Conservation (phyloP, 92 coral and sea anemone genomes). For the Zoanthus sansibaricus region DNA sequence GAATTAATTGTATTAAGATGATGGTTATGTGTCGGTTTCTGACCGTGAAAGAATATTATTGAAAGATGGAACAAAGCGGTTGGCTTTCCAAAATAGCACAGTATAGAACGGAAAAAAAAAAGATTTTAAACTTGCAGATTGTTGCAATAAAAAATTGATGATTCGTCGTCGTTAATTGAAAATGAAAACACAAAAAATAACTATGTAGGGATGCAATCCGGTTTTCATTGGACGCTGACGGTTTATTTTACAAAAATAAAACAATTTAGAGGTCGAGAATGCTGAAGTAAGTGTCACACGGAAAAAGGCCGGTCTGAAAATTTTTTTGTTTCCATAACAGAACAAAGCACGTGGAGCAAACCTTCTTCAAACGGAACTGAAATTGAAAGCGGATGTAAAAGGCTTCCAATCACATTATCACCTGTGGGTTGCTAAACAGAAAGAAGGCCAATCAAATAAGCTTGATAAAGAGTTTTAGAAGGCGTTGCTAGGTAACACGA, state of each 20-base stretch:
- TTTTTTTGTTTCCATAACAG: constrained; percentile 43
- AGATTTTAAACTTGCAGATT: background rate
- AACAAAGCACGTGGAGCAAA: constrained; percentile 38
- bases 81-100: background rate
- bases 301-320: constrained; percentile 25
- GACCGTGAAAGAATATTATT: background rate
- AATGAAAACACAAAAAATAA: background rate
- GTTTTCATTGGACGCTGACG: background rate
- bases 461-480: background rate
- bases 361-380: constrained; percentile 9
- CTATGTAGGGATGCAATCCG: background rate
- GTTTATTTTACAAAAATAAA: background rate
- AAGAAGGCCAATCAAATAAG: constrained; percentile 26
- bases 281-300: background rate
- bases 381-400: constrained; percentile 54
- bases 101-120: background rate
- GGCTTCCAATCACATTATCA: constrained; percentile 55
- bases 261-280: background rate
- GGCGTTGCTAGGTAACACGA: constrained; percentile 80
- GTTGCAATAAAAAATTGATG: constrained; percentile 29
- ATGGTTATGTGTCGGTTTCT: background rate
- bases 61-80: background rate
- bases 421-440: constrained; percentile 26
- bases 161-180: too few species aligned
- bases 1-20: background rate